Percentiles rank a stretch among this genome's conserved stretches.
These are phyloP conservation scores for Drosophila macrothrix DNA, from an alignment of 2,888 invertebrate genomes.

Conservation along the genomic window DNA sequence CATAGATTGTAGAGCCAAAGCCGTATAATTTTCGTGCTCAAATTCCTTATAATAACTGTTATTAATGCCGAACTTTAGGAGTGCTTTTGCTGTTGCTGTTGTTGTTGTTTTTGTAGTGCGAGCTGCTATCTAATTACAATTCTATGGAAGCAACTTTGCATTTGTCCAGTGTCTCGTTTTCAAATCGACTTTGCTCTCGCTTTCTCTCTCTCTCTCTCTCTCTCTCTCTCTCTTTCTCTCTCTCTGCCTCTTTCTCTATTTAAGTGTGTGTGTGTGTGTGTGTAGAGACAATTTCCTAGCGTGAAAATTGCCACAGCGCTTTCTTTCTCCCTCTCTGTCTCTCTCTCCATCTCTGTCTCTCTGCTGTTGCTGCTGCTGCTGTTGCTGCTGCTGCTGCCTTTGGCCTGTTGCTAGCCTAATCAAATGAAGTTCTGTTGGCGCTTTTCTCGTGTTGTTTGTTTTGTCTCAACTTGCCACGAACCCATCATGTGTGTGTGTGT, in stretches of 20 bases:
- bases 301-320: conserved; percentile 52
- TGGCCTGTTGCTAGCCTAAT: conserved; percentile 37
- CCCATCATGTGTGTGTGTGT: conserved; percentile 5
- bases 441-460: conserved; percentile 61
- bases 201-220: neutral
- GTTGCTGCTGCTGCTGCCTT: no score
- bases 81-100: neutral
- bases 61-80: conserved; percentile 29
- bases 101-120: neutral
- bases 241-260: neutral
- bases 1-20: conserved; percentile 36
- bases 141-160: conserved; percentile 31
- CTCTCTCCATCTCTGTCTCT: neutral
- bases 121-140: conserved; percentile 31
- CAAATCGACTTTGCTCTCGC: conserved; percentile 10
- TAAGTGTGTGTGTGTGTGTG: conserved; percentile 4
- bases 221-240: neutral
- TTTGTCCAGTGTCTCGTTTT: conserved; percentile 36
- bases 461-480: conserved; percentile 69
- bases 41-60: conserved; percentile 47
- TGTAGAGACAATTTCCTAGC: conserved; percentile 43
- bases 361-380: conserved; percentile 11
- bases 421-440: conserved; percentile 64
- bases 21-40: conserved; percentile 42
- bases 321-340: neutral